Conservation (phyloP, 2,888 invertebrate genomes). For the Netelia fuscicornis region DNA sequence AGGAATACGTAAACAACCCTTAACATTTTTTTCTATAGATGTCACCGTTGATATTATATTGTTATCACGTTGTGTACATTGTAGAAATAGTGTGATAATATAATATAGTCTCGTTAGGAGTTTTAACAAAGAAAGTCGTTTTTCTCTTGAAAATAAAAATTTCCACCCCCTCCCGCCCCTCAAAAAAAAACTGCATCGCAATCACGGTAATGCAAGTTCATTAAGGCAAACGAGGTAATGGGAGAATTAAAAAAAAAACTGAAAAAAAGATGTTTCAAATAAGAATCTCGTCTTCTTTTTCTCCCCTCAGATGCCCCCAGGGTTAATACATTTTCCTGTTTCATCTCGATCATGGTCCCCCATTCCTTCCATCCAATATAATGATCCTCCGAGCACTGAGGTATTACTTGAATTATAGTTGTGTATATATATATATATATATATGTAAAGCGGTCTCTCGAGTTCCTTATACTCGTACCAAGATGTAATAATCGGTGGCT, state of each 20-base stretch:
- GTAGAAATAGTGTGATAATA: no score
- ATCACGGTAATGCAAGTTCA: not conserved
- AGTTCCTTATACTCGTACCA: slow-evolving; percentile 21
- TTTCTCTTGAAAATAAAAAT: not conserved
- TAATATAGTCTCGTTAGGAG: no score
- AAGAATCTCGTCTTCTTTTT: not conserved
- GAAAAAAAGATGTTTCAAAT: not conserved
- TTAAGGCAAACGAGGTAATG: not conserved
- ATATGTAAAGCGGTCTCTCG: not conserved
- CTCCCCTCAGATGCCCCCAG: not conserved
- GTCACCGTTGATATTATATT: no score
- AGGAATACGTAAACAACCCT: no score
- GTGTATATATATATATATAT: slow-evolving; percentile 2
- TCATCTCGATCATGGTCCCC: not conserved
- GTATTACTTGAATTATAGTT: slow-evolving; percentile 13
- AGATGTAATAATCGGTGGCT: slow-evolving; percentile 53
- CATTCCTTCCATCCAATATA: not conserved
- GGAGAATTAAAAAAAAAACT: not conserved
- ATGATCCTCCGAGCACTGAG: slow-evolving; percentile 15
- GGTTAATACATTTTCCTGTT: not conserved
- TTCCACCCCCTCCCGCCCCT: not conserved
- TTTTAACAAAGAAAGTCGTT: no score
- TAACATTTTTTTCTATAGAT: no score
- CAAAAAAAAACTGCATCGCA: not conserved
- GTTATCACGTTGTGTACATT: no score